These are phyloP conservation scores for Siniperca undulata DNA, from an alignment of 2,797 vertebrate genomes.

Conservation along the genomic window DNA sequence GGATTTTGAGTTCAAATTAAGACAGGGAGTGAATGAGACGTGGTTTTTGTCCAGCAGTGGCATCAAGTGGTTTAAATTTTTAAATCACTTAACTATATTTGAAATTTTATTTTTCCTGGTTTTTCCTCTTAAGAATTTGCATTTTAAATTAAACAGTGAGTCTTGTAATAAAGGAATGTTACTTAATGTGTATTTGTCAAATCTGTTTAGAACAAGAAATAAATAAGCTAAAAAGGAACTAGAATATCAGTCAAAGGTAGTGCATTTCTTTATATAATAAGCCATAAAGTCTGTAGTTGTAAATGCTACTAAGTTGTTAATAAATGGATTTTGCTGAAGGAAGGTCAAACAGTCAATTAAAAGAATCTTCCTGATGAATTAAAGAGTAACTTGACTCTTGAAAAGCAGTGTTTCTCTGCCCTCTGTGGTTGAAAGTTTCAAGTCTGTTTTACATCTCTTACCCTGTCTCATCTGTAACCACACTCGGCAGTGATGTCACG, in stretches of 20 bases:
- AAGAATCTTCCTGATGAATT: not conserved
- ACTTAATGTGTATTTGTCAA: not conserved
- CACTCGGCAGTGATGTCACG: not conserved
- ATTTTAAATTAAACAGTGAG: not conserved
- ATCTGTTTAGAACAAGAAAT: not conserved
- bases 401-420: not conserved
- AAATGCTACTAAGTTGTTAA: not conserved
- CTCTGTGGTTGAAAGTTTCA: not conserved
- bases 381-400: not conserved
- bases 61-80: not conserved
- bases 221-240: not conserved
- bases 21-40: not conserved
- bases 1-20: not conserved
- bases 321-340: not conserved
- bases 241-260: not conserved
- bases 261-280: not conserved
- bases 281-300: not conserved
- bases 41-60: not conserved
- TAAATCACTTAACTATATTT: not conserved
- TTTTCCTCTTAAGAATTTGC: not conserved
- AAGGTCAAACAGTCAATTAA: not conserved
- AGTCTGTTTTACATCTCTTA: not conserved
- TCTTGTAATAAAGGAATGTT: not conserved
- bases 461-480: slow-evolving; percentile 4
- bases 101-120: not conserved